phyloP scores from a whole-genome alignment of 2,888 invertebrate species.

The Neelides folsomi region DNA sequence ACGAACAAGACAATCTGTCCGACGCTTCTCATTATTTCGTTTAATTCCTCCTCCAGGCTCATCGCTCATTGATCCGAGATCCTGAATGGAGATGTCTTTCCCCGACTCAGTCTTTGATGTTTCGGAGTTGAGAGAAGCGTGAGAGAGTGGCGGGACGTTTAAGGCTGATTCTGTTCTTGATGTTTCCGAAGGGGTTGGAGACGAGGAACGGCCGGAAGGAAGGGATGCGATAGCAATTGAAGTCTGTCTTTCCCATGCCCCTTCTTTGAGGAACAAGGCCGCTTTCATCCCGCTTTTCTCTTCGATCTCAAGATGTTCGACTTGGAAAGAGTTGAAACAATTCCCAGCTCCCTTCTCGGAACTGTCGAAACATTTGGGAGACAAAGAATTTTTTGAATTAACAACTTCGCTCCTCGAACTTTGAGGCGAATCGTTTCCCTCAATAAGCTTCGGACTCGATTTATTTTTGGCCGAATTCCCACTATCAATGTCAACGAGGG shows the following conservation, averaged over 20 bases:
- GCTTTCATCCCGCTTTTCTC: too few relatives aligned
- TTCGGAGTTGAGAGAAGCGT: slow-evolving; percentile 29
- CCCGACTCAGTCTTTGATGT: slow-evolving; percentile 29
- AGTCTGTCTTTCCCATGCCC: too few relatives aligned
- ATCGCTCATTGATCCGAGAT: slow-evolving; percentile 1
- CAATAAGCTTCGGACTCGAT: neutral
- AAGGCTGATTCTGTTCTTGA: slow-evolving; percentile 29
- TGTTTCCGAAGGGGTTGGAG: slow-evolving; percentile 26
- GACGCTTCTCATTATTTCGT: slow-evolving; percentile 6
- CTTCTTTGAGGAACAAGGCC: too few relatives aligned
- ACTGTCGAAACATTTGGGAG: too few relatives aligned
- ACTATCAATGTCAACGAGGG: slow-evolving; percentile 2
- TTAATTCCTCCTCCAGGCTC: neutral
- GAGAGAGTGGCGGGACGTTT: slow-evolving; percentile 25
- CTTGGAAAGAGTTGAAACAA: too few relatives aligned
- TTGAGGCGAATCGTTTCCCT: too few relatives aligned
- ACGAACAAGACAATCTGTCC: slow-evolving; percentile 3
- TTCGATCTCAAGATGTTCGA: too few relatives aligned
- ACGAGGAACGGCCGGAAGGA: slow-evolving; percentile 15
- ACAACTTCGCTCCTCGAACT: too few relatives aligned
- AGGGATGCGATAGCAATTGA: neutral
- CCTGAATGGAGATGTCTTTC: neutral
- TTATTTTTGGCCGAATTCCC: neutral
- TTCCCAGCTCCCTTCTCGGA: too few relatives aligned
- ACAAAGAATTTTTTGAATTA: too few relatives aligned